Conservation (phyloP, 2,888 invertebrate species). For the Hypsopygia costalis region DNA sequence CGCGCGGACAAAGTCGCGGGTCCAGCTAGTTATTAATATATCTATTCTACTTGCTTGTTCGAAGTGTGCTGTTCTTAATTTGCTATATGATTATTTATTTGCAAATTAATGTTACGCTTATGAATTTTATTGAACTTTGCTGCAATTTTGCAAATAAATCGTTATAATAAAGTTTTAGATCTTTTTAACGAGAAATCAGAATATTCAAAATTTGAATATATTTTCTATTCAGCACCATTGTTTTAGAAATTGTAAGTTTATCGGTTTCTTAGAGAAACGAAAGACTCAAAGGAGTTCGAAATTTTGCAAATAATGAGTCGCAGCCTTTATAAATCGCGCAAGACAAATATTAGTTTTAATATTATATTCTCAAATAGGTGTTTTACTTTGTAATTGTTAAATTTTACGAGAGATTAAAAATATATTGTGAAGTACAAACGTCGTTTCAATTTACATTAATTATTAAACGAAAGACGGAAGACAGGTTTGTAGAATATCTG, state of each 20-base stretch:
- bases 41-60: no score
- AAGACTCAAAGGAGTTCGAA: not conserved
- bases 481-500: not conserved
- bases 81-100: no score
- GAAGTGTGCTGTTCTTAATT: no score
- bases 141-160: no score
- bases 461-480: not conserved
- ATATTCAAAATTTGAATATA: not conserved
- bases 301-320: slow-evolving; percentile 4
- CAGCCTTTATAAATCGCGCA: not conserved
- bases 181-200: no score
- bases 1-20: no score
- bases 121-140: no score
- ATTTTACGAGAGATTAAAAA: not conserved
- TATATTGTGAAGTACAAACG: not conserved
- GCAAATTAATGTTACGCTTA: no score
- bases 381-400: not conserved
- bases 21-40: no score
- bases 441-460: not conserved
- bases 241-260: not conserved
- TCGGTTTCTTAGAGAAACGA: not conserved
- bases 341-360: slow-evolving; percentile 1
- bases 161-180: no score
- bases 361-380: not conserved
- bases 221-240: not conserved